These are phyloP conservation scores for Saimiri boliviensis DNA, from an alignment of 2,113 vertebrate species.

Conservation along the genomic window DNA sequence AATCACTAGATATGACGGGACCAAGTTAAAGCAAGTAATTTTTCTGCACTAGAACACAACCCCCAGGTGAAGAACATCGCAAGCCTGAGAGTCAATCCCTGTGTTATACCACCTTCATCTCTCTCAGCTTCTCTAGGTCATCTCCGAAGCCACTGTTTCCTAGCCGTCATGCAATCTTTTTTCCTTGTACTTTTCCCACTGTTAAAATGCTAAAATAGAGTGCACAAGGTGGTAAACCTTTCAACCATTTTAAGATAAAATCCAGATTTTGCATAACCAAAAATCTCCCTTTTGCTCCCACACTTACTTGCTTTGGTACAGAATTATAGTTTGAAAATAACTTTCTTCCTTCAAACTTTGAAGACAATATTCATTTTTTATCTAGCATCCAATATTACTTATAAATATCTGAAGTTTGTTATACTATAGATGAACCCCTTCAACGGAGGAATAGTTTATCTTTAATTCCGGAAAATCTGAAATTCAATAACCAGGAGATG, in stretches of 20 bases:
- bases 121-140: not conserved
- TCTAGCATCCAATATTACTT: not conserved
- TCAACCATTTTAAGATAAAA: not conserved
- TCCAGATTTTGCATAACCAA: not conserved
- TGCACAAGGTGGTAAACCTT: not conserved
- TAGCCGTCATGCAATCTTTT: not conserved
- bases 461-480: not conserved
- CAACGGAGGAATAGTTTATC: not conserved
- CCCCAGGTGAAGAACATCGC: not conserved
- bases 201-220: not conserved
- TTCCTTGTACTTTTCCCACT: not conserved
- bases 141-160: not conserved
- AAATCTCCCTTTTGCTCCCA: not conserved
- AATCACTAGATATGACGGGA: not conserved
- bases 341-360: slow-evolving; percentile 1
- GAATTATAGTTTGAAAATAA: slow-evolving; percentile 8
- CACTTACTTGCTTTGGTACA: not conserved
- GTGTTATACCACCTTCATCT: too few relatives aligned
- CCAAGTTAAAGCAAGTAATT: not conserved
- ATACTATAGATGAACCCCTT: not conserved
- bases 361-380: not conserved
- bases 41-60: not conserved
- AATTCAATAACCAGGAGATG: not conserved
- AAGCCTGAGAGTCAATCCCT: not conserved
- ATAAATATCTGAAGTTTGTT: not conserved